Percentiles rank a stretch among this genome's conserved stretches.
phyloP scores from a whole-genome alignment of 2,797 vertebrate species.

The Pipistrellus kuhlii region DNA sequence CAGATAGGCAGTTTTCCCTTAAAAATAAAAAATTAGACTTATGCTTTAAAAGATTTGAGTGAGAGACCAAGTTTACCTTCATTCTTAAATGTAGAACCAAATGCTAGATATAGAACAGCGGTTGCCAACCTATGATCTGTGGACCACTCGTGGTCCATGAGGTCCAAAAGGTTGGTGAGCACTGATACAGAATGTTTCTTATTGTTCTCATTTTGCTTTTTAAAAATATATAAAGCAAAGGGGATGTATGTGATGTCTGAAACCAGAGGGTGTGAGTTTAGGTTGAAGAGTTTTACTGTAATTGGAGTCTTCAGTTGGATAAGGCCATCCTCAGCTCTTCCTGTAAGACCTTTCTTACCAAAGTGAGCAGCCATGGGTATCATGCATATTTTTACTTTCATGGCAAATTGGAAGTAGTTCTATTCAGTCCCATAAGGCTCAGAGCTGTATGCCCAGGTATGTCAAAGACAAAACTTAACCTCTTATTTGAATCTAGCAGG shows the following conservation, averaged over 20 bases:
- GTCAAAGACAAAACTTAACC: neutral
- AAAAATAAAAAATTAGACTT: constrained; percentile 43
- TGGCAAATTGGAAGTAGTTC: neutral
- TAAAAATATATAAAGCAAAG: neutral
- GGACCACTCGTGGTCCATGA: no score
- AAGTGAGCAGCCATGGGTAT: neutral
- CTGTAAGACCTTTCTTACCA: neutral
- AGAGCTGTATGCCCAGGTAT: neutral
- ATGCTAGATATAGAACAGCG: neutral
- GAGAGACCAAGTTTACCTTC: constrained; percentile 40
- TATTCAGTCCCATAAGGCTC: neutral
- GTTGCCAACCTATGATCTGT: no score
- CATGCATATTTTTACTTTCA: neutral
- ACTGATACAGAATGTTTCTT: neutral
- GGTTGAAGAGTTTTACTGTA: neutral
- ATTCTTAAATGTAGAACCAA: constrained; percentile 48
- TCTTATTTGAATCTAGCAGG: constrained; percentile 12
- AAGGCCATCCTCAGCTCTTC: neutral
- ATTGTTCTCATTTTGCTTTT: neutral
- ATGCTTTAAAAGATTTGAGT: constrained; percentile 21
- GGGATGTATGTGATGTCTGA: neutral
- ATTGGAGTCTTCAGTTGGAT: neutral
- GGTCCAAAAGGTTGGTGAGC: no score
- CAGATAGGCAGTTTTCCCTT: neutral
- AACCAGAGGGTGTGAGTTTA: neutral